Conservation (phyloP, 2,888 invertebrate species). For the Meganola albula region DNA sequence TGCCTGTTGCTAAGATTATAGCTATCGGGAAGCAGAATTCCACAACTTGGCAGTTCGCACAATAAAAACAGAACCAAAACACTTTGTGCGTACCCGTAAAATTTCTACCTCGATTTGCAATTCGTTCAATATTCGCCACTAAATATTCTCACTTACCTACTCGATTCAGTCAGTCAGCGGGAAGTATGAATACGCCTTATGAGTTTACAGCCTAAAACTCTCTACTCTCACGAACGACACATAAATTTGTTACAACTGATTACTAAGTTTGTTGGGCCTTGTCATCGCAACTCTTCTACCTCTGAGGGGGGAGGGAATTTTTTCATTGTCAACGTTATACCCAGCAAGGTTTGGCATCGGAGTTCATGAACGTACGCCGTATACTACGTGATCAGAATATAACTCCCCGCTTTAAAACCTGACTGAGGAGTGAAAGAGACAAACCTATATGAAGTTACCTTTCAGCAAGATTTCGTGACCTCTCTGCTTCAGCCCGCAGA, state of each 20-base stretch:
- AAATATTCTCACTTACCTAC: too few relatives aligned
- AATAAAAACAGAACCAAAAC: too few relatives aligned
- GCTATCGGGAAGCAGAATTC: too few relatives aligned
- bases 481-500: conserved; percentile 74
- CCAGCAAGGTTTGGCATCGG: conserved; percentile 65
- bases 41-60: too few relatives aligned
- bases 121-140: too few relatives aligned
- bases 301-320: conserved; percentile 47
- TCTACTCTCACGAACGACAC: conserved; percentile 56
- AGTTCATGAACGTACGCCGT: conserved; percentile 70
- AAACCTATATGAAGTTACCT: conserved; percentile 37
- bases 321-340: conserved; percentile 70
- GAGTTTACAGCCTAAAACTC: too few relatives aligned
- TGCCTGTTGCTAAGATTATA: too few relatives aligned
- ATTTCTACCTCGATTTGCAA: too few relatives aligned
- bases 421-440: conserved; percentile 51
- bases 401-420: conserved; percentile 65
- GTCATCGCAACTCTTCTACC: conserved; percentile 74
- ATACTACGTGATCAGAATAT: conserved; percentile 71
- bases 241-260: conserved; percentile 75
- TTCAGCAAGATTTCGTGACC: conserved; percentile 74
- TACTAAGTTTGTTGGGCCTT: conserved; percentile 67
- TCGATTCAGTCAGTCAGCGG: too few relatives aligned
- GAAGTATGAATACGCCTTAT: too few relatives aligned
- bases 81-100: too few relatives aligned